Evolutionary conservation across 2,888 invertebrate species (phyloP).

Genomic region (Parnassius smintheus): DNA sequence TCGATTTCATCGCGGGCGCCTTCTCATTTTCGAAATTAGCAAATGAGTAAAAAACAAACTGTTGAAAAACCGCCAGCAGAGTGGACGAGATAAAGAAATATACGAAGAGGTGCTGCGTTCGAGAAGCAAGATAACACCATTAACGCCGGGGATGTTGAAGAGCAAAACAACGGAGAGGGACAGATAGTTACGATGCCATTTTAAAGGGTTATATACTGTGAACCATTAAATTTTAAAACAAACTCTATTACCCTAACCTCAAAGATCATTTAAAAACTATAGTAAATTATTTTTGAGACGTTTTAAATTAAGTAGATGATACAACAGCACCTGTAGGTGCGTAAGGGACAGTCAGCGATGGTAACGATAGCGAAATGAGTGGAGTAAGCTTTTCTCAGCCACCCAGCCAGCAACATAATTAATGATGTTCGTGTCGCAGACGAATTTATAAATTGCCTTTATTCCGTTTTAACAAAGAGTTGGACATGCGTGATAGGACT

Average conservation of each 20-base stretch:
- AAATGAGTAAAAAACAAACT: slow-evolving; percentile 75
- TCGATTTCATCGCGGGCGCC: slow-evolving; percentile 71
- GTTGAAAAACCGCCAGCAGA: slow-evolving; percentile 68
- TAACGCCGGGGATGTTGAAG: slow-evolving; percentile 73
- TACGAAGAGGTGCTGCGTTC: slow-evolving; percentile 80
- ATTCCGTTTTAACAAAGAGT: slow-evolving; percentile 70
- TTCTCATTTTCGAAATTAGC: slow-evolving; percentile 81
- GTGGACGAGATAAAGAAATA: slow-evolving; percentile 80
- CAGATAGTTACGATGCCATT: slow-evolving; percentile 37
- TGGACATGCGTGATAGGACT: slow-evolving; percentile 61
- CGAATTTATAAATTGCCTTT: slow-evolving; percentile 79
- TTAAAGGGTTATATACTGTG: slow-evolving; percentile 24
- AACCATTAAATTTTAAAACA: slow-evolving; percentile 21
- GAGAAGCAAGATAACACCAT: slow-evolving; percentile 78
- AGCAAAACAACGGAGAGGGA: slow-evolving; percentile 71
- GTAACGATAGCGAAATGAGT: slow-evolving; percentile 78
- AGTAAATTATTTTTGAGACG: slow-evolving; percentile 28
- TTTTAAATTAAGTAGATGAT: slow-evolving; percentile 32
- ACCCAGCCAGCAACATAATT: slow-evolving; percentile 82
- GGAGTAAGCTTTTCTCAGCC: slow-evolving; percentile 80
- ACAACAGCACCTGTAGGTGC: slow-evolving; percentile 43
- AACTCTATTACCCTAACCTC: slow-evolving; percentile 21
- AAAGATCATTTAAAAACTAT: slow-evolving; percentile 26
- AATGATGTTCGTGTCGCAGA: slow-evolving; percentile 77
- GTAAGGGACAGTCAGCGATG: slow-evolving; percentile 67